phyloP scores from a whole-genome alignment of 2,888 invertebrate species.

The Lacanobia oleracea region DNA sequence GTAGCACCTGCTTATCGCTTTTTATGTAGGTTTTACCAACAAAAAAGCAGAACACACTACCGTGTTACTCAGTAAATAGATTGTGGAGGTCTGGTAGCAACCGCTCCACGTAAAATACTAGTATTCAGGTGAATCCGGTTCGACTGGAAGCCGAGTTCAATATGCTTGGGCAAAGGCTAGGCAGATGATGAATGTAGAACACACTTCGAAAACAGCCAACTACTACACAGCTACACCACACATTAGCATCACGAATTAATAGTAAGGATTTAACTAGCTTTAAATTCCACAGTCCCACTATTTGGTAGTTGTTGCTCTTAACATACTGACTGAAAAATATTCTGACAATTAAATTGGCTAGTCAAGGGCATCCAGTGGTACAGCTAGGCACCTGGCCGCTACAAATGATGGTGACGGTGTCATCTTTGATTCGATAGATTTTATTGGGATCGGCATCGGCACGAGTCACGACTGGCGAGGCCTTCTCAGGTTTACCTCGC shows the following conservation, averaged over 20 bases:
- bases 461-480: constrained; percentile 45
- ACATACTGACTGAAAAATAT: constrained; percentile 37
- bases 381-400: constrained; percentile 67
- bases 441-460: constrained; percentile 52
- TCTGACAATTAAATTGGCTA: constrained; percentile 59
- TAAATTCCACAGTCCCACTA: not conserved
- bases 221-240: not conserved
- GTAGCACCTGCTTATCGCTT: constrained; percentile 19
- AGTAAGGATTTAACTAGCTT: not conserved
- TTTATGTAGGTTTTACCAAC: constrained; percentile 5
- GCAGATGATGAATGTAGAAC: not conserved
- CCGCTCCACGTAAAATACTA: too few relatives aligned
- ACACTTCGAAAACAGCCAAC: not conserved
- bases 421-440: constrained; percentile 62
- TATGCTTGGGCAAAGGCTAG: too few relatives aligned
- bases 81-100: too few relatives aligned
- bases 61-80: too few relatives aligned
- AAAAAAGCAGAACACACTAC: constrained; percentile 5
- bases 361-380: constrained; percentile 76
- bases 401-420: constrained; percentile 73
- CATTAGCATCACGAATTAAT: constrained; percentile 4
- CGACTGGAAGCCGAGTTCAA: too few relatives aligned
- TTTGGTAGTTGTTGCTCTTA: not conserved
- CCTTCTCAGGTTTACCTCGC: constrained; percentile 60
- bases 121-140: too few relatives aligned